Percentiles rank a stretch among this genome's conserved stretches.
Evolutionary conservation across 2,888 invertebrate genomes (phyloP).

Genomic region (Osmoderma eremita): DNA sequence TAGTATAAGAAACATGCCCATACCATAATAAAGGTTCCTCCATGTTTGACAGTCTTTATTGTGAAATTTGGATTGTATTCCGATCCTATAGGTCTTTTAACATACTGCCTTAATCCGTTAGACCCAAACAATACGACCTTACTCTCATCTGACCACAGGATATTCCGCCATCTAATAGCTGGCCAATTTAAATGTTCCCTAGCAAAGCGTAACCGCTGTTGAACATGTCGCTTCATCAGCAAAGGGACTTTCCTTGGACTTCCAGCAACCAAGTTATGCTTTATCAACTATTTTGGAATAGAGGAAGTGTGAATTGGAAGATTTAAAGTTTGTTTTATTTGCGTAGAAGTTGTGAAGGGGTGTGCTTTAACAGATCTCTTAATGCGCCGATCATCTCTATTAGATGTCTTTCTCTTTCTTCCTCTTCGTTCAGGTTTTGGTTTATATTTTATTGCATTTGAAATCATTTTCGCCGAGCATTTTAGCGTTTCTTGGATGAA

Average conservation of each 20-base stretch:
- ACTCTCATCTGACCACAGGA: no score
- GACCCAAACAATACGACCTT: neutral
- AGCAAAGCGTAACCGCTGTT: neutral
- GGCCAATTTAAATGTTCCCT: neutral
- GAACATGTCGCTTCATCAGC: neutral
- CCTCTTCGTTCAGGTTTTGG: no score
- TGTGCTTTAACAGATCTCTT: no score
- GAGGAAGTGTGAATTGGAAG: conserved; percentile 4
- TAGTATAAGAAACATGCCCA: no score
- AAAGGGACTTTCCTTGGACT: neutral
- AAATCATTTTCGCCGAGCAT: no score
- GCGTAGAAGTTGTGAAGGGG: neutral
- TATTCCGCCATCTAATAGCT: no score
- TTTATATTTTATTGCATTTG: no score
- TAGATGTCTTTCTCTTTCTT: no score
- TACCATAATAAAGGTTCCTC: no score
- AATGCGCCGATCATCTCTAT: no score
- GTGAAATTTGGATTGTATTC: conserved; percentile 7
- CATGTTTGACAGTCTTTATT: conserved; percentile 1
- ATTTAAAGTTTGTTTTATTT: conserved; percentile 7
- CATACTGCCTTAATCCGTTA: conserved; percentile 5
- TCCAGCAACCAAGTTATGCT: neutral
- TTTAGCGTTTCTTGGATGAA: no score
- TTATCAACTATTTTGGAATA: neutral
- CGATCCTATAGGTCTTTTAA: neutral